These are phyloP conservation scores for Paradisaea rubra DNA, from an alignment of 2,113 vertebrate species.

Conservation along the genomic window DNA sequence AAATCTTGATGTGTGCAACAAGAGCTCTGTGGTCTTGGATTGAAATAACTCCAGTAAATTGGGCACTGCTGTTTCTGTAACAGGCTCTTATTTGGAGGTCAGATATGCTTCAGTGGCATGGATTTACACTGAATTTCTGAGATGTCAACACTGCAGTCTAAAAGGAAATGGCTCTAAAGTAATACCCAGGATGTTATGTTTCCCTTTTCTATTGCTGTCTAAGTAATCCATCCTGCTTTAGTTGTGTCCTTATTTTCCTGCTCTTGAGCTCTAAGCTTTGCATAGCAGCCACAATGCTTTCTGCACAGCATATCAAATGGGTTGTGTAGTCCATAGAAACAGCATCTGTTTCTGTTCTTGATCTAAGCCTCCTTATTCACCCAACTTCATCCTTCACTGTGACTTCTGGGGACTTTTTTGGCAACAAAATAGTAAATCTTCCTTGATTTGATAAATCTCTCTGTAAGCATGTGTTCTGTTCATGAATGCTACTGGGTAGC, in stretches of 20 bases:
- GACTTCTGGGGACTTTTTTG: not conserved
- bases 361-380: not conserved
- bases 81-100: not conserved
- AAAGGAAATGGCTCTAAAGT: not conserved
- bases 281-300: not conserved
- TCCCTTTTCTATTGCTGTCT: not conserved
- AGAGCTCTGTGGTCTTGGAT: not conserved
- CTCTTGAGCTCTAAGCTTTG: conserved; percentile 4
- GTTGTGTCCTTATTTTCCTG: not conserved
- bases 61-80: not conserved
- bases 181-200: not conserved
- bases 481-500: not conserved
- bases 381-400: not conserved
- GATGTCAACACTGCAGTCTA: not conserved
- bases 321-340: not conserved
- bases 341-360: not conserved
- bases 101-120: not conserved
- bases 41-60: not conserved
- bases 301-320: not conserved
- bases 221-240: not conserved
- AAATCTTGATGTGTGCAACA: not conserved
- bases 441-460: not conserved
- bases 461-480: not conserved
- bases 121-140: conserved; percentile 6
- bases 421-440: not conserved